Base-by-base conservation (phyloP, 2,113 vertebrate species). In the Montifringilla adamsi region DNA sequence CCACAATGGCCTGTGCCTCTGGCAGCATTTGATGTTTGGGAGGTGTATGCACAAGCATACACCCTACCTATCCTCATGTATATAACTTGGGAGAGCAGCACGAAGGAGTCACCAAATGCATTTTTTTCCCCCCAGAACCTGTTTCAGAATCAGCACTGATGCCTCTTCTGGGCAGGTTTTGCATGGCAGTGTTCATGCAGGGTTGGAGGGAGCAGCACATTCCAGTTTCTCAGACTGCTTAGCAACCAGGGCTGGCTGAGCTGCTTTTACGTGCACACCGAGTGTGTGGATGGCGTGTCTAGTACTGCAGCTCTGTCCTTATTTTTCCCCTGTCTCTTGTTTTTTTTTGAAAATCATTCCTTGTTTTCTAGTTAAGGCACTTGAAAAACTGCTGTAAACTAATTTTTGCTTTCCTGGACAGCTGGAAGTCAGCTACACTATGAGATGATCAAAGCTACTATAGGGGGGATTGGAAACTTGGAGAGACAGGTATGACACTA, bases 221-320 rank as follows among this genome's bases (percentile, higher is more conserved):
- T 98, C 93, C 96, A 91, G 27, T 82, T 96, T 58, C 81, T 95
- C 67, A 46, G 47, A 94, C 55, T 75, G 94, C 97, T 96, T 98
- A 98, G 98, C 98, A 97, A 97, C 98, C 79, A 94, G 70, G 73
- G 90, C 66, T 6, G 27, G 59, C 95, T 16, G 24, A 76, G 78
- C 35, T 0, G 5, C 53, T 92, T 81, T 89, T 39, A 67, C 83
- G 41, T 69, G 62, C 77, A 47, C 0, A 22, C 35, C 26, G n/a
- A 96, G 30, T n/a, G 50, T 74, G 79, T 76, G 31, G 64, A 52
- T 59, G 64, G 93, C 8, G 27, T 67, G 82, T 89, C 66, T 92
- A 94, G 77, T 94, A 85, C 39, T 27, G 78, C 41, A 83, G 75
- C 64, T 91, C 72, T 58, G 43, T 50, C 77, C 41, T 81, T 44